A percentile compares a stretch with the other conserved stretches of the same genome.
Evolutionary conservation across 2,113 vertebrate genomes (phyloP).

Genomic region (Tretioscincus oriximinensis): DNA sequence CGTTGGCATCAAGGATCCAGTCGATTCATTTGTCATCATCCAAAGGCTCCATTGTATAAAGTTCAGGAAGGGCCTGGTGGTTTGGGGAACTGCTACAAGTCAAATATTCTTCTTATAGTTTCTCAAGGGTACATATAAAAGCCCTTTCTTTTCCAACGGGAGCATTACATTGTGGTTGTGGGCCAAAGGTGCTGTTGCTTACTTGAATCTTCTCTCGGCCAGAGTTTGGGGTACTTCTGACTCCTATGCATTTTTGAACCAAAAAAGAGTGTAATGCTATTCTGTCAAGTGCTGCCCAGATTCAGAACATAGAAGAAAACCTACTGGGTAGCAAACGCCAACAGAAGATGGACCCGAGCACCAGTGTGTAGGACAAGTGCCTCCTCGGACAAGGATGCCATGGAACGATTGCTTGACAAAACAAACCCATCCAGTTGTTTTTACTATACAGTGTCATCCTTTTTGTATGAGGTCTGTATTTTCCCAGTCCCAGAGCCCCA

Average conservation of each 20-base stretch:
- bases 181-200: conserved; percentile 58
- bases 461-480: conserved; percentile 29
- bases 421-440: conserved; percentile 30
- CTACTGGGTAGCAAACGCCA: conserved; percentile 31
- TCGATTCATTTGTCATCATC: conserved; percentile 98
- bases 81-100: conserved; percentile 40
- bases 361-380: conserved; percentile 39
- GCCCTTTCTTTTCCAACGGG: conserved; percentile 34
- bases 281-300: conserved; percentile 27
- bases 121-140: conserved; percentile 51
- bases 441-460: conserved; percentile 43
- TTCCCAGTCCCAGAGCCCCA: not conserved
- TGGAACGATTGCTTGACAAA: conserved; percentile 25
- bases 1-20: conserved; percentile 89
- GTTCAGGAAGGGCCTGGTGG: conserved; percentile 9
- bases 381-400: not conserved
- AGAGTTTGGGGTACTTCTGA: conserved; percentile 43
- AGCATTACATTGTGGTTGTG: conserved; percentile 45
- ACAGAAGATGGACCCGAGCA: not conserved
- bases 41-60: conserved; percentile 95
- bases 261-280: conserved; percentile 22
- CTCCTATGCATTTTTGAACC: conserved; percentile 45
- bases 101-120: conserved; percentile 52
- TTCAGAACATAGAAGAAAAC: not conserved
- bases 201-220: conserved; percentile 40